A percentile compares a stretch with the other conserved stretches of the same genome.
Evolutionary conservation across 2,888 invertebrate genomes (phyloP).

Genomic region (Serrognathus titanus): DNA sequence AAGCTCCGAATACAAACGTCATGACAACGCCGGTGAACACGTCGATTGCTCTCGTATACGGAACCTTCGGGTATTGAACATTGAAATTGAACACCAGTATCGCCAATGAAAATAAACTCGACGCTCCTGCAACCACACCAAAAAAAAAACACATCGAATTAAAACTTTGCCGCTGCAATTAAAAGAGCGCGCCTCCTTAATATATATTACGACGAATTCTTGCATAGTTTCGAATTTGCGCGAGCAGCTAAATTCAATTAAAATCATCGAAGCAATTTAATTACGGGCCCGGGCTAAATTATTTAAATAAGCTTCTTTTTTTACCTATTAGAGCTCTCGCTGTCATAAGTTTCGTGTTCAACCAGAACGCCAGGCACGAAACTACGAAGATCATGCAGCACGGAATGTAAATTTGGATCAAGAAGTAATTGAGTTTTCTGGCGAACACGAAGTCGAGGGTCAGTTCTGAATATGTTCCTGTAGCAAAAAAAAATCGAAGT

Average conservation of each 20-base stretch:
- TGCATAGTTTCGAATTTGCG: not conserved
- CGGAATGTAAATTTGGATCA: constrained; percentile 95
- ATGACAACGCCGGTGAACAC: constrained; percentile 24
- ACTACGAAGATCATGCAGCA: constrained; percentile 94
- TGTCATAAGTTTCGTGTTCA: constrained; percentile 86
- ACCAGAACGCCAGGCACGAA: constrained; percentile 90
- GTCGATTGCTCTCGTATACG: constrained; percentile 24
- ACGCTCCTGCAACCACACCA: constrained; percentile 14
- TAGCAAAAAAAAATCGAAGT: constrained; percentile 38
- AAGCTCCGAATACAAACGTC: constrained; percentile 20
- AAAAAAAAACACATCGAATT: not conserved
- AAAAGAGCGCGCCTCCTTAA: not conserved
- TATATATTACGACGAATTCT: not conserved
- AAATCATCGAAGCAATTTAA: not conserved
- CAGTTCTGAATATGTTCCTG: constrained; percentile 64
- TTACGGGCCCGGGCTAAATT: not conserved
- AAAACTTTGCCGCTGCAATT: not conserved
- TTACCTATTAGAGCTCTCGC: constrained; percentile 82
- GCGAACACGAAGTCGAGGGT: constrained; percentile 89
- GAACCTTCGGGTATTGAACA: constrained; percentile 18
- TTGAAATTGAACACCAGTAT: constrained; percentile 15
- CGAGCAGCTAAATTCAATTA: not conserved
- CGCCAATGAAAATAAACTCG: constrained; percentile 18
- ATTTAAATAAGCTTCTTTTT: constrained; percentile 1
- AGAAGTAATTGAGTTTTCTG: constrained; percentile 94